phyloP scores from a whole-genome alignment of 2,113 vertebrate species.

The Poecile atricapillus region DNA sequence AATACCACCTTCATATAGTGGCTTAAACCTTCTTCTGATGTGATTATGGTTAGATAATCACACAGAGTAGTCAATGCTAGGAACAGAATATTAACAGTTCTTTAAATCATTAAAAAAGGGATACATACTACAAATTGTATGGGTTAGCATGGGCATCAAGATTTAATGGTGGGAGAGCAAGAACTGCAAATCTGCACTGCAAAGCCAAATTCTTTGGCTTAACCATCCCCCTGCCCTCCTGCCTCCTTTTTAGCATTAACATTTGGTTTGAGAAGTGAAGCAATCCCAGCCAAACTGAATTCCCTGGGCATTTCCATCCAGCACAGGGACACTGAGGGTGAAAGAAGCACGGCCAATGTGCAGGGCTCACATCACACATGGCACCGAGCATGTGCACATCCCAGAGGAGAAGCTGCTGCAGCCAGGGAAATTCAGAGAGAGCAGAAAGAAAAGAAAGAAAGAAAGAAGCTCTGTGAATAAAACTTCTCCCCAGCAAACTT shows the following conservation, averaged over 20 bases:
- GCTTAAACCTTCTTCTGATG: background rate
- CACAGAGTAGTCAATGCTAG: background rate
- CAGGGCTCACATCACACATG: background rate
- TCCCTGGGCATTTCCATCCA: background rate
- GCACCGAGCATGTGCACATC: background rate
- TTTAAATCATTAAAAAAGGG: background rate
- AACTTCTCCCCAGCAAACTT: constrained; percentile 69
- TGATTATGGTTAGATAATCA: background rate
- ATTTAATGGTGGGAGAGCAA: background rate
- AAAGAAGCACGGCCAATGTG: background rate
- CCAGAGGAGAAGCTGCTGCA: background rate
- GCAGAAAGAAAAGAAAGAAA: background rate
- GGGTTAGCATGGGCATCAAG: background rate
- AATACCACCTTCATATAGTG: background rate
- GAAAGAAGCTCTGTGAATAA: background rate
- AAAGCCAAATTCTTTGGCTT: background rate
- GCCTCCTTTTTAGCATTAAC: background rate
- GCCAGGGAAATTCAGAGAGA: background rate
- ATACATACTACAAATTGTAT: background rate
- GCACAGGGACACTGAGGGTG: background rate
- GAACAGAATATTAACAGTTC: background rate
- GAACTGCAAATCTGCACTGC: background rate
- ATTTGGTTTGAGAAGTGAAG: background rate
- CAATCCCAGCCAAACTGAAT: background rate
- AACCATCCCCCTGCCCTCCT: background rate